Percentiles rank a stretch among this genome's conserved stretches.
Evolutionary conservation across 2,797 vertebrate genomes (phyloP).

Genomic region (Ataeniobius toweri): DNA sequence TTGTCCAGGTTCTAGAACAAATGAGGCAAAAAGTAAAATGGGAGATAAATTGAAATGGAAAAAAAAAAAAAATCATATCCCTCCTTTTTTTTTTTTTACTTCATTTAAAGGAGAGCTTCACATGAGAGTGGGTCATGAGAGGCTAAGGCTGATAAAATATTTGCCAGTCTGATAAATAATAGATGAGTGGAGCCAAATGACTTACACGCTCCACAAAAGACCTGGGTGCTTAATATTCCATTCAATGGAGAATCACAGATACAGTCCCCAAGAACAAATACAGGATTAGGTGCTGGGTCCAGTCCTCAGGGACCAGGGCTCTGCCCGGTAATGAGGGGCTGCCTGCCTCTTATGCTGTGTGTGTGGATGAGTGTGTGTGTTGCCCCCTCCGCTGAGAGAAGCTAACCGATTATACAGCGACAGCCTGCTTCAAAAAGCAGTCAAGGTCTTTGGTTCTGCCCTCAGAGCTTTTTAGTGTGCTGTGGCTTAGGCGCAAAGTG

Average conservation of each 20-base stretch:
- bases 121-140: conserved; percentile 75
- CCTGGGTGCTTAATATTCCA: conserved; percentile 82
- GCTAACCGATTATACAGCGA: conserved; percentile 81
- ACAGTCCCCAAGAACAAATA: conserved; percentile 82
- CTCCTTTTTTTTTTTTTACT: conserved; percentile 41
- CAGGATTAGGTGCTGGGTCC: conserved; percentile 79
- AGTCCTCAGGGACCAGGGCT: conserved; percentile 76
- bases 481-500: conserved; percentile 63
- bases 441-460: conserved; percentile 76
- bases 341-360: conserved; percentile 62
- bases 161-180: conserved; percentile 84
- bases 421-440: conserved; percentile 78
- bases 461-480: conserved; percentile 66
- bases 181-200: conserved; percentile 83
- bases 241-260: conserved; percentile 83
- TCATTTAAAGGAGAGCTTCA: conserved; percentile 62
- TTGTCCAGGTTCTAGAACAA: conserved; percentile 61
- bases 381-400: conserved; percentile 71
- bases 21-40: conserved; percentile 64
- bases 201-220: conserved; percentile 83
- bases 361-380: conserved; percentile 17
- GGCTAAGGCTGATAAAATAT: conserved; percentile 82
- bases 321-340: conserved; percentile 81
- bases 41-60: conserved; percentile 46
- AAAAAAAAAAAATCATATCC: conserved; percentile 42